Base-by-base conservation (phyloP, 2,888 invertebrate genomes). In the Sthenelais limicola region DNA sequence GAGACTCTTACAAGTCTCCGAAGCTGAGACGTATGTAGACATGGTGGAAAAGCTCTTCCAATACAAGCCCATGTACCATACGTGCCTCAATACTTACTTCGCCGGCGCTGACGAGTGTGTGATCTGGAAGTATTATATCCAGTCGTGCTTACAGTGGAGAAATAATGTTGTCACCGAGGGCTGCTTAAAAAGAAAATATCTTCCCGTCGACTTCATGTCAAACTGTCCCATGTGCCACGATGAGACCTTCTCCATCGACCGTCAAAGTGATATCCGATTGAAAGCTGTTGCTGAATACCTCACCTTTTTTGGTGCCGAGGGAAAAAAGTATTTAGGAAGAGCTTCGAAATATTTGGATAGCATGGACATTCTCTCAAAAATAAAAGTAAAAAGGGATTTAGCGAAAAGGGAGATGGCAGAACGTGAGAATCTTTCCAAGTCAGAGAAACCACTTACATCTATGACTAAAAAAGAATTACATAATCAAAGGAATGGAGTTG, bases 341-440 rank as follows among this genome's bases (percentile, higher is more conserved):
- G 33, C 30, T 15, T 33, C 9, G 3, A 33, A 30, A 30, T 56
- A n/a, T 56, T 18, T 28, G 5, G 32, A 56, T 28, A 56, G 32
- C 32, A 33, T 30, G 30, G 30, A 56, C 24, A 56, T 56, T 24
- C 18, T 15, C n/a, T 32, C 18, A 18, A 56, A 32, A 56, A n/a
- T 56, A 4, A 30, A 28, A n/a, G 1, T 12, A 3, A 28, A 33
- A 32, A 56, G 33, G 32, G 56, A 30, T n/a, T n/a, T n/a, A n/a
- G n/a, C n/a, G n/a, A n/a, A n/a, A 21, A 56, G 33, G 56, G 56
- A 56, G 15, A 56, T n/a, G 32, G 33, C 30, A 33, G 56, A 56
- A 32, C 3, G 18, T 5, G 56, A 56, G 30, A 21, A 56, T 9
- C 2, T 21, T 30, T n/a, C 5, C 15, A 56, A 24, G 28, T 33